Evolutionary conservation across 2,888 invertebrate genomes (phyloP), one percentile per base, ranked within the genome.

Genomic region (Dorcus hopei): DNA sequence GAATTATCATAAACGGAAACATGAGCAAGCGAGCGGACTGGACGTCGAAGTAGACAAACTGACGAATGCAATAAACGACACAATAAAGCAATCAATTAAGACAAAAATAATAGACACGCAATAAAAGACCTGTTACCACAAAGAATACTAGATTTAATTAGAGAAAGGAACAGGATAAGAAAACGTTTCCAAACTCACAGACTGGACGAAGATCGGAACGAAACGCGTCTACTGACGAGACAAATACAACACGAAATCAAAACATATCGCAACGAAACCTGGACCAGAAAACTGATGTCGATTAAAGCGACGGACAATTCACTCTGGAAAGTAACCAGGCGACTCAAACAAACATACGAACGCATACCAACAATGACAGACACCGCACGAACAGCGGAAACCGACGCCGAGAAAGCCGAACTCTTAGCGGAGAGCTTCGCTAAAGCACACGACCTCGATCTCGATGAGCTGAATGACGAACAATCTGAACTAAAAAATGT

Each of bases 1-100:
- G 16, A 23, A 52, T 54, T 9, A 51, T 9, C 7, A 54, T 54
- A 9, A 52, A 54, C n/a, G n/a, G n/a, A n/a, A n/a, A n/a, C n/a
- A n/a, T n/a, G n/a, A n/a, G n/a, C n/a, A n/a, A n/a, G n/a, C n/a
- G n/a, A n/a, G n/a, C n/a, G n/a, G n/a, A n/a, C n/a, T n/a, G n/a
- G n/a, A n/a, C n/a, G n/a, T n/a, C n/a, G n/a, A n/a, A n/a, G n/a
- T n/a, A n/a, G n/a, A n/a, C n/a, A n/a, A n/a, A n/a, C n/a, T n/a
- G n/a, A n/a, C n/a, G n/a, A n/a, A n/a, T n/a, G n/a, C n/a, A n/a
- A n/a, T n/a, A n/a, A n/a, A n/a, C n/a, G n/a, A n/a, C n/a, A n/a
- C n/a, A n/a, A n/a, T n/a, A n/a, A n/a, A n/a, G n/a, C n/a, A n/a
- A n/a, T n/a, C n/a, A n/a, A n/a, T n/a, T n/a, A n/a, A n/a, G n/a